Evolutionary conservation across 2,113 vertebrate species (phyloP).

Genomic region (Thalassoma bifasciatum): DNA sequence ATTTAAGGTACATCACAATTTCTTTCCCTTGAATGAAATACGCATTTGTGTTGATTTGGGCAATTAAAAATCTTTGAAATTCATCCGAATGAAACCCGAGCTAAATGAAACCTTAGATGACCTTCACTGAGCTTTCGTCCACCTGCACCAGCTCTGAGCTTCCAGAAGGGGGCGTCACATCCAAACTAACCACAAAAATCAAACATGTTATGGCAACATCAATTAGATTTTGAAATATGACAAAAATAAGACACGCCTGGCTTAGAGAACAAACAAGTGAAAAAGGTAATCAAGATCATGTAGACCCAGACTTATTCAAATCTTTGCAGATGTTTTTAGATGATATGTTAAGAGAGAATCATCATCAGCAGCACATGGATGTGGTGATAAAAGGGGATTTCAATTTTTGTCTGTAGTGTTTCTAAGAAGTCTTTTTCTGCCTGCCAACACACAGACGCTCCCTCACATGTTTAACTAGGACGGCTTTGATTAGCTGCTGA

Average conservation of each 20-base stretch:
- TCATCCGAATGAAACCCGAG: no score
- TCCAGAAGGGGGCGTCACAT: conserved; percentile 91
- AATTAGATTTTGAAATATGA: background rate
- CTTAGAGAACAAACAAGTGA: background rate
- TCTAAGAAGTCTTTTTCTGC: conserved; percentile 1
- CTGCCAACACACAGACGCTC: conserved; percentile 14
- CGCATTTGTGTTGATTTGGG: no score
- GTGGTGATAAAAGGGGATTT: background rate
- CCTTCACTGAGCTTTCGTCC: background rate
- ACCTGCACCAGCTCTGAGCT: conserved; percentile 81
- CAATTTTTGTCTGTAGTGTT: background rate
- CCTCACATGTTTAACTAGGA: conserved; percentile 86
- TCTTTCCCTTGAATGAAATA: no score
- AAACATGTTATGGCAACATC: background rate
- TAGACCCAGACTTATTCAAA: background rate
- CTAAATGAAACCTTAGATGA: no score
- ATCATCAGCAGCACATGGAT: no score
- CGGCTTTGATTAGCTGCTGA: conserved; percentile 71
- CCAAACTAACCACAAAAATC: conserved; percentile 73
- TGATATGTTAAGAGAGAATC: background rate
- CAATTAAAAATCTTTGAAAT: no score
- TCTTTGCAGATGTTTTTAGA: background rate
- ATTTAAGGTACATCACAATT: no score
- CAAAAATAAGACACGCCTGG: background rate
- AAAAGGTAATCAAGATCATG: background rate